Evolutionary conservation across 2,113 vertebrate species (phyloP), one percentile per base, ranked within the genome.

Genomic region (Smithornis capensis): DNA sequence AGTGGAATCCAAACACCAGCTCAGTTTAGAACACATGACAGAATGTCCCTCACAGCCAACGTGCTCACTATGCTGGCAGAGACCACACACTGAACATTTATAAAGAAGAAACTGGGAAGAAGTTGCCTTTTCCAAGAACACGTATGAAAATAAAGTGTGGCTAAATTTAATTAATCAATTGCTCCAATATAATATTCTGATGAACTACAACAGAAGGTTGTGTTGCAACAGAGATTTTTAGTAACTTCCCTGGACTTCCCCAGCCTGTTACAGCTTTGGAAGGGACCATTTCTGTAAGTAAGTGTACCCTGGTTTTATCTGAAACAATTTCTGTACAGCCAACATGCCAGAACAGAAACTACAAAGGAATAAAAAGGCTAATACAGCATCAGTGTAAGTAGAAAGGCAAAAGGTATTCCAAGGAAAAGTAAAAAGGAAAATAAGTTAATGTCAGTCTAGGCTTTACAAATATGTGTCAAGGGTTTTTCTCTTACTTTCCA

Each of bases 21-120:
- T 38, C 28, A 8, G 25, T 10, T 56, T 47, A 47, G 80, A 70
- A 59, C 42, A 47, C 0, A 1, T 31, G 7, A 37, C 19, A 12
- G 68, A 42, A 27, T 7, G 44, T 69, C 76, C 77, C 0, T 0
- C 74, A 21, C 28, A 76, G 63, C 45, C 3, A 0, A 52, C 5
- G 60, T 0, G 0, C 49, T 81, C 81, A n/a, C 80, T 75, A n/a
- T 18, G 67, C 74, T 69, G 74, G 57, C 7, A 19, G 31, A 52
- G 67, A 70, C 11, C 68, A 60, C 19, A 6, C 0, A 0, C 4
- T 37, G 38, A 86, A 77, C 7, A 6, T 31, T 64, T 37, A 40
- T 19, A n/a, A 63, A 7, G 12, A 89, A 90, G 56, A 78, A 53
- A 67, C 4, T 31, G 47, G 64, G 47, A 84, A 86, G 42, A 52